These are phyloP conservation scores for Ambastaia sidthimunki DNA, from an alignment of 2,797 vertebrate species.

Conservation along the genomic window DNA sequence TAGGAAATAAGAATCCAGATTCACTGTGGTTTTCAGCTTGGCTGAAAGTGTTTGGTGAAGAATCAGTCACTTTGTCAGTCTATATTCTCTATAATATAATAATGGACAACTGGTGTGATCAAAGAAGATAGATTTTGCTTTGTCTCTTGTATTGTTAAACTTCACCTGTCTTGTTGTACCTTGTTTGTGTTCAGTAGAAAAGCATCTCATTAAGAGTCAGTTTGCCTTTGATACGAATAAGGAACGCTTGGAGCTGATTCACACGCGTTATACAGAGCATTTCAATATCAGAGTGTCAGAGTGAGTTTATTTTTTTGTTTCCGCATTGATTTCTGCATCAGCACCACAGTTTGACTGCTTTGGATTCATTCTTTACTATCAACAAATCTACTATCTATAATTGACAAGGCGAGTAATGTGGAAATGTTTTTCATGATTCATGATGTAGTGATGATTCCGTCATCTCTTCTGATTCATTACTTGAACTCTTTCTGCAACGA, in stretches of 20 bases:
- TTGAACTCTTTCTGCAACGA: constrained; percentile 75
- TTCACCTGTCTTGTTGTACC: constrained; percentile 5
- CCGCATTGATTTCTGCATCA: constrained; percentile 21
- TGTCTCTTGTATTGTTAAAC: constrained; percentile 22
- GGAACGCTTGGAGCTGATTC: constrained; percentile 8
- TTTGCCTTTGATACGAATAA: constrained; percentile 27
- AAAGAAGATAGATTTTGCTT: neutral
- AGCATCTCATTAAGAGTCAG: constrained; percentile 29
- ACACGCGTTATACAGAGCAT: constrained; percentile 1
- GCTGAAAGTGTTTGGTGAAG: neutral
- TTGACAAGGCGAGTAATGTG: constrained; percentile 65
- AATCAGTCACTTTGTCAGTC: neutral
- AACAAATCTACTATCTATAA: constrained; percentile 31
- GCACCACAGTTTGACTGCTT: constrained; percentile 9
- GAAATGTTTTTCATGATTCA: constrained; percentile 72
- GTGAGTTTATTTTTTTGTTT: constrained; percentile 22
- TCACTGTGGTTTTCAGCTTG: neutral
- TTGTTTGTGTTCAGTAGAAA: constrained; percentile 19
- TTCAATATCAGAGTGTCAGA: constrained; percentile 22
- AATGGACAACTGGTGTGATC: constrained; percentile 11
- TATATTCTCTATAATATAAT: neutral
- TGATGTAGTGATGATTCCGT: constrained; percentile 72
- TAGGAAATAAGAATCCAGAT: neutral
- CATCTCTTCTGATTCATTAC: constrained; percentile 78
- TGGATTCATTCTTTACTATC: constrained; percentile 30